Base-by-base conservation (phyloP, 2,888 invertebrate species). In the Heliconius erato region DNA sequence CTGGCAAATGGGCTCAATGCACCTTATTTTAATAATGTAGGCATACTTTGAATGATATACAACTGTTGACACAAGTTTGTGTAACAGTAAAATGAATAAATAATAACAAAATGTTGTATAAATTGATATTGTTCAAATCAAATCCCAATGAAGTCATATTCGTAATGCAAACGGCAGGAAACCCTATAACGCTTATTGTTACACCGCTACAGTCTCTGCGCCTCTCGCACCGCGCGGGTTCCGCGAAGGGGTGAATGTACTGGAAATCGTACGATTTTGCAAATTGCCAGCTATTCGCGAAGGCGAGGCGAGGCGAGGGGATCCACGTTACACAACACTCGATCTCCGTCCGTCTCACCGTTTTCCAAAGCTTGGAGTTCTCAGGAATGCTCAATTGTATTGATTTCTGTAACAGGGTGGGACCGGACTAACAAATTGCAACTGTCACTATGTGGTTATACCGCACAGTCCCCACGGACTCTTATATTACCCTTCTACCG, bases 361-460 rank as follows among this genome's bases (percentile, higher is more conserved):
- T 81, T 72, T 82, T 65, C 83, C 79, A 78, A 82, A 82, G 54
- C 74, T 68, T 59, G 40, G 68, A 80, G 71, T 82, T 77, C 79
- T 77, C 80, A 78, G 82, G 77, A 82, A 82, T 82, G 74, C 84
- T 81, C 82, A 82, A 82, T 82, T 79, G 85, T 85, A 85, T 85
- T 82, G 85, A 84, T 85, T 84, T 84, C 82, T 74, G 79, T 84
- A 82, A 84, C 85, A 79, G 74, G 82, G 82, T 80, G 80, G 83
- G 65, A 69, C 79, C 79, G 78, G 72, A 77, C 81, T 77, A 83
- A 84, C 83, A 78, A 83, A 81, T 84, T 83, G 81, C 84, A 79
- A 83, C 78, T 80, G 84, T 82, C 82, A 80, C 80, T 79, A 74
- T 72, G 83, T 82, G 84, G 84, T 83, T 84, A 81, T 79, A 79